phyloP scores from a whole-genome alignment of 2,113 vertebrate genomes.

The Coryphaenoides rupestris region DNA sequence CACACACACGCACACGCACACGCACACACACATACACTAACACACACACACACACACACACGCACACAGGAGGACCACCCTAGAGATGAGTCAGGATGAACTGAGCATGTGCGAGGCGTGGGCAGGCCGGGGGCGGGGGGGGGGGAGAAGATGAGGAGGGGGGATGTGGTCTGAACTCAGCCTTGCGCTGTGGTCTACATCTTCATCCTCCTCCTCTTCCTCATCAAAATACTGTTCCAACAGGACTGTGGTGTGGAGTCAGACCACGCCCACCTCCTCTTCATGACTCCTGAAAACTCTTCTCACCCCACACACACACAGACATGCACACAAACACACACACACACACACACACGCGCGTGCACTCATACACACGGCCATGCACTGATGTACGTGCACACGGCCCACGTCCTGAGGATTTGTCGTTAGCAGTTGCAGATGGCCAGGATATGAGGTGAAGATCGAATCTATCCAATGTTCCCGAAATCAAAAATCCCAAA shows the following conservation, averaged over 20 bases:
- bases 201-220: no score
- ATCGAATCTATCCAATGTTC: constrained; percentile 32
- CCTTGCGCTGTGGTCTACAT: no score
- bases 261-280: no score
- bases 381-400: not conserved
- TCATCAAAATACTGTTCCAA: no score
- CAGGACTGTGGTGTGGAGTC: no score
- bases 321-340: not conserved
- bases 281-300: no score
- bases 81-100: no score
- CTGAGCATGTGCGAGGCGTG: no score
- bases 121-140: no score
- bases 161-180: no score
- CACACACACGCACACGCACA: not conserved
- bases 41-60: not conserved
- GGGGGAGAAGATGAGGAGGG: no score
- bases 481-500: not conserved
- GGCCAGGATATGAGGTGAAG: constrained; percentile 48
- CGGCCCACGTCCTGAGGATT: not conserved
- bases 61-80: no score
- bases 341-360: not conserved
- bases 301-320: not conserved
- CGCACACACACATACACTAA: not conserved
- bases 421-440: constrained; percentile 49
- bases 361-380: not conserved